Base-by-base conservation (phyloP, 2,113 vertebrate species). In the Scartelaos histophorus region DNA sequence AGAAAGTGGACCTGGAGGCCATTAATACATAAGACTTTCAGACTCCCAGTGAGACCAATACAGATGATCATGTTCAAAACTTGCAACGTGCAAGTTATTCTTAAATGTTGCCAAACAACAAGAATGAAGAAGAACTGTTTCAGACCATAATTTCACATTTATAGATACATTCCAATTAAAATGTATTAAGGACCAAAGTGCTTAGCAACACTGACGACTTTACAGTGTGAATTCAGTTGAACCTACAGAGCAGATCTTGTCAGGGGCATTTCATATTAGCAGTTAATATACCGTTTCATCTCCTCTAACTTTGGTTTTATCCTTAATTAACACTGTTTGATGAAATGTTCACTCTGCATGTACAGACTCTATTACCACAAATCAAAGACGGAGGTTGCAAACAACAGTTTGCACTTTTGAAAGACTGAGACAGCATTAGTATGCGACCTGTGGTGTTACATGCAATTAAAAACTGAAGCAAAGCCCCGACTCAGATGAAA, bases 161-260 rank as follows among this genome's bases (percentile, higher is more conserved):
- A 70, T 49, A 34, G 66, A 21, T 76, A 51, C 49, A 51, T 45
- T 38, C 51, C 7, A 54, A n/a, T n/a, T 34, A 13, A 58, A 54
- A 38, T 71, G 57, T 57, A 77, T 56, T 24, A 61, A 43, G 58
- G 71, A 82, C 69, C 75, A 85, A 86, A 90, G 87, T 87, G 87
- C 87, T 76, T 51, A 54, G 54, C 72, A 69, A 74, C 62, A 76
- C 16, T 73, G 68, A 79, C 62, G 70, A 2, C 69, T 74, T 51
- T 80, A 69, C 84, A 76, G 77, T 82, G 75, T 82, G 13, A 75
- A 71, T 58, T 61, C 7, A 43, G 35, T 17, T 5, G 10, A 16
- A 58, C 13, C 25, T 15, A 56, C 77, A 45, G 67, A 24, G 78
- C 62, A 22, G 1, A 43, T 71, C 60, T 43, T 51, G 54, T 69